Evolutionary conservation across 2,113 vertebrate species (phyloP).

Genomic region (Emberiza fucata): DNA sequence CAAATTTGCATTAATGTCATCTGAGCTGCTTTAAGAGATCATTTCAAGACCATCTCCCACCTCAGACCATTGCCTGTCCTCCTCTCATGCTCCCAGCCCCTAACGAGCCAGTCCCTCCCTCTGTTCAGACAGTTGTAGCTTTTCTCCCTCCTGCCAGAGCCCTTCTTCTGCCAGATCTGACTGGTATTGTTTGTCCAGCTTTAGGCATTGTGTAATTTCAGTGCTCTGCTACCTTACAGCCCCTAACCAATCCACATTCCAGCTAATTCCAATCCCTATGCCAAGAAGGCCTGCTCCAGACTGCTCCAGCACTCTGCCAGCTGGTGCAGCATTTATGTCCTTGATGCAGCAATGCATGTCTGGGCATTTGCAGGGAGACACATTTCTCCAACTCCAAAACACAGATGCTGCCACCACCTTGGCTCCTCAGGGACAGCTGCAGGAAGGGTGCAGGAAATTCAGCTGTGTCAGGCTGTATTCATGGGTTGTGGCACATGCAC

Average conservation of each 20-base stretch:
- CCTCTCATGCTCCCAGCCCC: fast-evolving
- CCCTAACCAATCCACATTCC: not conserved
- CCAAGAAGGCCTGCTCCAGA: not conserved
- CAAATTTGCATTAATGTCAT: not conserved
- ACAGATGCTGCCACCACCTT: too few relatives aligned
- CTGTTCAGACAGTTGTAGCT: fast-evolving
- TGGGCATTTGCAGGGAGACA: not conserved
- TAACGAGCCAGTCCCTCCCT: not conserved
- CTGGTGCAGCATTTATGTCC: not conserved
- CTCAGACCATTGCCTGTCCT: not conserved
- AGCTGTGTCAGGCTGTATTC: fast-evolving
- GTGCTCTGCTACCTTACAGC: not conserved
- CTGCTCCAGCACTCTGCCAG: not conserved
- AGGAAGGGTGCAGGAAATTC: not conserved
- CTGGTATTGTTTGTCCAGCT: not conserved
- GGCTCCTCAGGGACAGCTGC: fast-evolving
- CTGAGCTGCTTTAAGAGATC: not conserved
- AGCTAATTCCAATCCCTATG: not conserved
- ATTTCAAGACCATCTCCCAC: not conserved
- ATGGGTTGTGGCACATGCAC: too few relatives aligned
- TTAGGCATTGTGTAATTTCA: not conserved
- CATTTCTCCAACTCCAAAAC: fast-evolving
- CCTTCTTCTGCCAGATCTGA: not conserved
- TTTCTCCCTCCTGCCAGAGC: not conserved
- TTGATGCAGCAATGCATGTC: too few relatives aligned